Percentiles rank a stretch among this genome's conserved stretches.
These are phyloP conservation scores for Drosophila takahashii DNA, from an alignment of 1,140 invertebrate genomes.

Conservation along the genomic window DNA sequence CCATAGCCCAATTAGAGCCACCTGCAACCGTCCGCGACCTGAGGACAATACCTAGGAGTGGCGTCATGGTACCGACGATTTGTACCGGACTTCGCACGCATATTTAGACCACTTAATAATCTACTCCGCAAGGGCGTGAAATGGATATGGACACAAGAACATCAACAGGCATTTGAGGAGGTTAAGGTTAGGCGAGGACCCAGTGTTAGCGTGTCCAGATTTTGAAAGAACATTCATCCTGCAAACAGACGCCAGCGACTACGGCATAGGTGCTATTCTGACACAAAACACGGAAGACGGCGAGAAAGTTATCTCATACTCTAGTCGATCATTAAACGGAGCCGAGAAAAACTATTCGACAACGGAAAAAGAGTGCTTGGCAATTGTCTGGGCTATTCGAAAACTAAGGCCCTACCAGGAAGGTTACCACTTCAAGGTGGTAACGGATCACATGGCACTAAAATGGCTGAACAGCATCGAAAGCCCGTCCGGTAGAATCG, in stretches of 20 bases:
- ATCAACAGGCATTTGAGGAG: not conserved
- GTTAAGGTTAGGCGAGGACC: no score
- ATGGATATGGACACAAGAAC: not conserved
- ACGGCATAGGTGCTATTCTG: not conserved
- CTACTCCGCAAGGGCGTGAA: not conserved
- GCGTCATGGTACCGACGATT: not conserved
- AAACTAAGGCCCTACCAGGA: not conserved
- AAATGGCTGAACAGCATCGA: no score
- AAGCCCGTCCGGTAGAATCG: no score
- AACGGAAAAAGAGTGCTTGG: not conserved
- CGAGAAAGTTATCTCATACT: no score
- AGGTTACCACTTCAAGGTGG: not conserved
- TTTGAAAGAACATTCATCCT: no score
- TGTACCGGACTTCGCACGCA: not conserved
- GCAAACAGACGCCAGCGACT: not conserved
- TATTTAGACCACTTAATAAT: no score
- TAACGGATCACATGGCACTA: not conserved
- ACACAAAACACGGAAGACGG: not conserved
- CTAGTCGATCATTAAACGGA: no score
- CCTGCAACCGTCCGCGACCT: no score
- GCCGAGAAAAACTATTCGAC: no score
- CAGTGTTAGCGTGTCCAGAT: no score
- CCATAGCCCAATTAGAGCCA: no score
- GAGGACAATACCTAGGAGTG: not conserved
- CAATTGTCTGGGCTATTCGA: not conserved